A percentile compares a stretch with the other conserved stretches of the same genome.
These are phyloP conservation scores for Achroia grisella DNA, from an alignment of 1,140 invertebrate genomes.

Conservation along the genomic window DNA sequence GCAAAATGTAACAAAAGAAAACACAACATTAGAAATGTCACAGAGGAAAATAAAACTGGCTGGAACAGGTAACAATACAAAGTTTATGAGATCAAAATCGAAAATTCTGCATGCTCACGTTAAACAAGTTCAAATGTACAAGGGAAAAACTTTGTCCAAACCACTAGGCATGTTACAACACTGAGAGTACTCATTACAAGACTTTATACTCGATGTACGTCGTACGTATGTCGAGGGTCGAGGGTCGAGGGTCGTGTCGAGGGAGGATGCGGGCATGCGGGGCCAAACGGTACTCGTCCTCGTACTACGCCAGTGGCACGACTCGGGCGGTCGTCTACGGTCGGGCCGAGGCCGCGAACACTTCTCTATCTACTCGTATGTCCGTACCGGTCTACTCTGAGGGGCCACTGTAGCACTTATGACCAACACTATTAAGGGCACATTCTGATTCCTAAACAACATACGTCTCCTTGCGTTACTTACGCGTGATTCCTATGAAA, in stretches of 20 bases:
- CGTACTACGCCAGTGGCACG: too few relatives aligned
- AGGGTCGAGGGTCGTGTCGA: too few relatives aligned
- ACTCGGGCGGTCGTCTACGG: too few relatives aligned
- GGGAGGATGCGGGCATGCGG: constrained; percentile 4
- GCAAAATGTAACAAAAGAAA: constrained; percentile 32
- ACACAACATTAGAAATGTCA: constrained; percentile 41
- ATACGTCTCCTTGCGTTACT: constrained; percentile 65
- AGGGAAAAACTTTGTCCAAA: not conserved
- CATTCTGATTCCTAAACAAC: constrained; percentile 50
- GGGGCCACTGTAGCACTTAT: constrained; percentile 16
- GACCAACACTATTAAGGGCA: constrained; percentile 49
- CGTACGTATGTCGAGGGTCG: too few relatives aligned
- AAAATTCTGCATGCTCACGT: constrained; percentile 29
- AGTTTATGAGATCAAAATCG: constrained; percentile 1
- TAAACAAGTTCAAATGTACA: constrained; percentile 9
- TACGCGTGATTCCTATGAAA: constrained; percentile 75
- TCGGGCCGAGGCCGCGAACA: too few relatives aligned
- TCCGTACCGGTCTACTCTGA: not conserved
- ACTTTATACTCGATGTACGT: too few relatives aligned
- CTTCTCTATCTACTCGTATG: too few relatives aligned
- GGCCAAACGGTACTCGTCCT: too few relatives aligned
- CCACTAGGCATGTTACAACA: not conserved
- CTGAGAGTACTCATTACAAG: too few relatives aligned
- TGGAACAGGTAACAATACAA: not conserved
- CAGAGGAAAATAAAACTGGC: constrained; percentile 12